Conservation (phyloP, 2,113 vertebrate genomes). For the Toxotes chatareus region DNA sequence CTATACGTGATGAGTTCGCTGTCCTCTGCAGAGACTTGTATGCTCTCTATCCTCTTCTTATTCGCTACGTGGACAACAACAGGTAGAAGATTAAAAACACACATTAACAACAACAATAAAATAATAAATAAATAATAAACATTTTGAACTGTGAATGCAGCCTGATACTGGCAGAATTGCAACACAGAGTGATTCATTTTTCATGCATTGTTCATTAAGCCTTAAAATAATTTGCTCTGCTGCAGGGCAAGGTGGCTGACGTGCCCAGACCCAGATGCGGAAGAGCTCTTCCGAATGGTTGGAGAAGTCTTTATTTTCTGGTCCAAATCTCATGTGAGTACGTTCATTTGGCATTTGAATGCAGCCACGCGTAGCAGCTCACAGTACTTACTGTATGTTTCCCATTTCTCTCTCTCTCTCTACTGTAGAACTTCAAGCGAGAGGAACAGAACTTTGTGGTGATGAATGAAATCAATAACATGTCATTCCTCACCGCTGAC, state of each 20-base stretch:
- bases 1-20: conserved; percentile 93
- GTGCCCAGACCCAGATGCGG: conserved; percentile 88
- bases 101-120: no score
- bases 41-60: conserved; percentile 94
- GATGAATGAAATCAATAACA: conserved; percentile 98
- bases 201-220: neutral
- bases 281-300: conserved; percentile 96
- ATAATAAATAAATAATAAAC: no score
- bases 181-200: neutral
- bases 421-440: conserved; percentile 91
- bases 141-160: neutral
- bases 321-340: conserved; percentile 96
- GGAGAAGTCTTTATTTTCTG: conserved; percentile 97
- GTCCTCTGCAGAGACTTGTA: conserved; percentile 96
- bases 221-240: neutral
- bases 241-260: conserved; percentile 93
- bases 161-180: neutral
- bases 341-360: conserved; percentile 10
- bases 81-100: conserved; percentile 80
- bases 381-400: neutral
- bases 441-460: conserved; percentile 98
- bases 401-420: neutral
- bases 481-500: conserved; percentile 96
- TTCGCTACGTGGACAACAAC: conserved; percentile 98
- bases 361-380: neutral